phyloP scores from a whole-genome alignment of 2,113 vertebrate species.

The Myrmecobius fasciatus region DNA sequence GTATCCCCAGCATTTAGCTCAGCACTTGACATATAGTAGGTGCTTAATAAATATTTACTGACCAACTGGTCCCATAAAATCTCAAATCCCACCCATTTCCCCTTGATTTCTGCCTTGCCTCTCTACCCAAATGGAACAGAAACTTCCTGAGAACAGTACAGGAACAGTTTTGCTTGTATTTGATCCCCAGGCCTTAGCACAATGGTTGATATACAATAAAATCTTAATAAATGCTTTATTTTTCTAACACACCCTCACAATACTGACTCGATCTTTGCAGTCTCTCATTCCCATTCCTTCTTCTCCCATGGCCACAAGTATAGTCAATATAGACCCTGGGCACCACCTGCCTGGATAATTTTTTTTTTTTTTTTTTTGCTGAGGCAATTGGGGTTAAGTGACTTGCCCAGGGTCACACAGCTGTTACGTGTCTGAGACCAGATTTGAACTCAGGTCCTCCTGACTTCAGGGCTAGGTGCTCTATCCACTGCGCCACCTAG shows the following conservation, averaged over 20 bases:
- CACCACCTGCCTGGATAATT: background rate
- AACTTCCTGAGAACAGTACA: background rate
- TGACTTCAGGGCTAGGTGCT: too few relatives aligned
- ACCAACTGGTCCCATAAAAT: background rate
- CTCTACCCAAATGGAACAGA: background rate
- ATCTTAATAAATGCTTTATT: background rate
- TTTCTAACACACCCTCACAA: too few relatives aligned
- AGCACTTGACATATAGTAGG: too few relatives aligned
- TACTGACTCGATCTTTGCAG: background rate
- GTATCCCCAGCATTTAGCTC: background rate
- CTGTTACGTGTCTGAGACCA: too few relatives aligned
- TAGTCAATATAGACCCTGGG: background rate
- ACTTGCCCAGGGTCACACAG: too few relatives aligned
- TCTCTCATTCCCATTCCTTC: background rate
- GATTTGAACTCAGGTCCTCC: too few relatives aligned
- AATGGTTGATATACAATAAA: background rate
- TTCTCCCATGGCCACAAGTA: background rate
- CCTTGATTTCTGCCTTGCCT: background rate
- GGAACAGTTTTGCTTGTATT: background rate
- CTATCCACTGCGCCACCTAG: too few relatives aligned
- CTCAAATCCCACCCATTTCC: background rate
- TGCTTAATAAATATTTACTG: too few relatives aligned
- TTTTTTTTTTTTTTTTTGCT: too few relatives aligned
- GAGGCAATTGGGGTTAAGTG: too few relatives aligned
- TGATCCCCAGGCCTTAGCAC: background rate